Evolutionary conservation across 2,888 invertebrate genomes (phyloP).

Genomic region (Agrotis exclamationis): DNA sequence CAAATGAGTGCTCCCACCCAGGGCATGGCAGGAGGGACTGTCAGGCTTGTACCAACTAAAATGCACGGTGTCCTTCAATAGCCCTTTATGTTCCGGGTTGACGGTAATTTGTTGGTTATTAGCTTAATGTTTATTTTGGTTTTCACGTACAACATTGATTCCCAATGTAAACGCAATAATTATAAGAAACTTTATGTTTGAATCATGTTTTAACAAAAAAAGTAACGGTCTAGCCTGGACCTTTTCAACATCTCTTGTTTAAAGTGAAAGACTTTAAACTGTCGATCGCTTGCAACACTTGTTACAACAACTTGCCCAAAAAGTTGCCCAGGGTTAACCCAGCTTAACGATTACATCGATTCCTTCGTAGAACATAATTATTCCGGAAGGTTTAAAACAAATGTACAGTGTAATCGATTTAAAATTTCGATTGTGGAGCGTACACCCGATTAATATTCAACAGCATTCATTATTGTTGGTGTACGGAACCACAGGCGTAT

Average conservation of each 20-base stretch:
- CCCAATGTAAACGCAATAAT: too few species aligned
- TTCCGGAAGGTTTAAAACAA: conserved; percentile 60
- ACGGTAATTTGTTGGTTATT: too few species aligned
- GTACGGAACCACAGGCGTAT: conserved; percentile 50
- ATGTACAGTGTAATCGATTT: conserved; percentile 73
- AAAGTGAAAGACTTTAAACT: neutral
- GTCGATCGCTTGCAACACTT: neutral
- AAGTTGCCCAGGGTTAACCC: neutral
- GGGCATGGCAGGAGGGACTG: too few species aligned
- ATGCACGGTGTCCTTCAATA: too few species aligned
- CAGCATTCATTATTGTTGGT: conserved; percentile 64
- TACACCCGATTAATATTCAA: conserved; percentile 63
- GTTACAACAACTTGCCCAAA: neutral
- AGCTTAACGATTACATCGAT: conserved; percentile 19
- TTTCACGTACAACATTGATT: too few species aligned
- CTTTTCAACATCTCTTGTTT: neutral
- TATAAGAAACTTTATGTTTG: too few species aligned
- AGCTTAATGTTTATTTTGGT: too few species aligned
- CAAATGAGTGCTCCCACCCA: too few species aligned
- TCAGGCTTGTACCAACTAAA: too few species aligned
- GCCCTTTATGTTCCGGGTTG: too few species aligned
- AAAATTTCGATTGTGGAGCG: conserved; percentile 72
- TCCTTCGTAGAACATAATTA: conserved; percentile 53
- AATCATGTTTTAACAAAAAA: too few species aligned
- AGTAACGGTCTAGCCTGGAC: neutral